Evolutionary conservation across 2,113 vertebrate genomes (phyloP).

Genomic region (Cebus imitator): DNA sequence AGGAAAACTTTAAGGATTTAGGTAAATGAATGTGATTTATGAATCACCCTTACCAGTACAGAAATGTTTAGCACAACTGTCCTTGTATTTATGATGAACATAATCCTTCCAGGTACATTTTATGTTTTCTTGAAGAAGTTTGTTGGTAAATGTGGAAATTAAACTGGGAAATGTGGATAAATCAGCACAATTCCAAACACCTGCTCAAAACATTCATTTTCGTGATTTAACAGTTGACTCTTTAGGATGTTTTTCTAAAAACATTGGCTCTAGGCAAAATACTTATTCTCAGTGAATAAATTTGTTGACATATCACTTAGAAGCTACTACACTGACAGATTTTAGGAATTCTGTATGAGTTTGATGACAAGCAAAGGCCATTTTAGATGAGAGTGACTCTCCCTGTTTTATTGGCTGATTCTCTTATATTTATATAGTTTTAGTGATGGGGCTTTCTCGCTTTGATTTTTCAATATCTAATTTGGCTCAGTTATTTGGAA

Average conservation of each 20-base stretch:
- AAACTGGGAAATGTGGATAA: slow-evolving; percentile 72
- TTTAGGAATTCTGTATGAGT: slow-evolving; percentile 65
- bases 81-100: slow-evolving; percentile 56
- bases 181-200: slow-evolving; percentile 76
- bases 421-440: slow-evolving; percentile 40
- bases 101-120: slow-evolving; percentile 64
- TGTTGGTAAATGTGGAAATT: slow-evolving; percentile 70
- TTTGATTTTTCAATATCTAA: slow-evolving; percentile 37
- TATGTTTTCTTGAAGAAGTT: slow-evolving; percentile 69
- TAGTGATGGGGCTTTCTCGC: slow-evolving; percentile 15
- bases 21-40: slow-evolving; percentile 57
- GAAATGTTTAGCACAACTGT: slow-evolving; percentile 52
- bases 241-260: slow-evolving; percentile 75
- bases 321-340: slow-evolving; percentile 53
- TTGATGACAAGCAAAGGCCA: slow-evolving; percentile 57
- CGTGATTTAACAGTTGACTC: slow-evolving; percentile 78
- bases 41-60: not conserved
- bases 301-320: slow-evolving; percentile 74
- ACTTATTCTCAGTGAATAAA: slow-evolving; percentile 70
- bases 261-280: slow-evolving; percentile 65
- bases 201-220: slow-evolving; percentile 73
- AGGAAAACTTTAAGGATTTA: slow-evolving; percentile 49
- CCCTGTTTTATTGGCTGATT: slow-evolving; percentile 22
- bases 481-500: slow-evolving; percentile 53
- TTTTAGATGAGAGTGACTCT: slow-evolving; percentile 42